These are phyloP conservation scores for Mesochorus sp. DNA, from an alignment of 2,888 invertebrate genomes.

Conservation along the genomic window DNA sequence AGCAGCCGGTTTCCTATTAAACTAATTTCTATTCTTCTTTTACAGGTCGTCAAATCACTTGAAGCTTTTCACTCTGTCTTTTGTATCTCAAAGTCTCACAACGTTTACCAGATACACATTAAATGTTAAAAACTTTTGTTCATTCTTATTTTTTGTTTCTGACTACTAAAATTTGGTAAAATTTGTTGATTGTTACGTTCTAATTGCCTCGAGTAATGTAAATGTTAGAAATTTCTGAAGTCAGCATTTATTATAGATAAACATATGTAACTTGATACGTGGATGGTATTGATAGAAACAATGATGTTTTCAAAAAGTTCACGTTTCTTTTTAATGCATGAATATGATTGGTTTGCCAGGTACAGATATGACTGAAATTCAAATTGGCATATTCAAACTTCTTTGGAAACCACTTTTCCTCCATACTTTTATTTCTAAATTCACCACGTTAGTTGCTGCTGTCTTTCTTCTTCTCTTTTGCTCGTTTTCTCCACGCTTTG, in stretches of 20 bases:
- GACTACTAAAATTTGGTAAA: background rate
- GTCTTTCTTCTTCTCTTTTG: constrained; percentile 3
- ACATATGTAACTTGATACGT: too few relatives aligned
- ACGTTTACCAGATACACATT: background rate
- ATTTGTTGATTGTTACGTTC: too few relatives aligned
- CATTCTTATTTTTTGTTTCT: background rate
- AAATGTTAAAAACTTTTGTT: background rate
- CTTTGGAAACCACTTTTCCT: background rate
- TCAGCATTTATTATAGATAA: too few relatives aligned
- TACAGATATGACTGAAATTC: background rate
- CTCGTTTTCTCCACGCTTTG: background rate
- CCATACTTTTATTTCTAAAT: background rate
- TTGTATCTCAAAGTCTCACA: background rate
- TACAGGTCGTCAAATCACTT: constrained; percentile 1
- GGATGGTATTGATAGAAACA: too few relatives aligned
- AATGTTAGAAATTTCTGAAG: too few relatives aligned
- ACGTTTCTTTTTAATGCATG: too few relatives aligned
- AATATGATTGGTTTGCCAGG: too few relatives aligned
- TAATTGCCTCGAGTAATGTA: too few relatives aligned
- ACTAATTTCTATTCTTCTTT: constrained; percentile 34
- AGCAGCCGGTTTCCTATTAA: constrained; percentile 28
- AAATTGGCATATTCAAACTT: background rate
- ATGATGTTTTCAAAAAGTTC: too few relatives aligned
- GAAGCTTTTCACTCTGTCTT: constrained; percentile 8
- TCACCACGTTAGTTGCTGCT: background rate